Conservation (phyloP, 2,113 vertebrate species). For the Pelodiscus sinensis region DNA sequence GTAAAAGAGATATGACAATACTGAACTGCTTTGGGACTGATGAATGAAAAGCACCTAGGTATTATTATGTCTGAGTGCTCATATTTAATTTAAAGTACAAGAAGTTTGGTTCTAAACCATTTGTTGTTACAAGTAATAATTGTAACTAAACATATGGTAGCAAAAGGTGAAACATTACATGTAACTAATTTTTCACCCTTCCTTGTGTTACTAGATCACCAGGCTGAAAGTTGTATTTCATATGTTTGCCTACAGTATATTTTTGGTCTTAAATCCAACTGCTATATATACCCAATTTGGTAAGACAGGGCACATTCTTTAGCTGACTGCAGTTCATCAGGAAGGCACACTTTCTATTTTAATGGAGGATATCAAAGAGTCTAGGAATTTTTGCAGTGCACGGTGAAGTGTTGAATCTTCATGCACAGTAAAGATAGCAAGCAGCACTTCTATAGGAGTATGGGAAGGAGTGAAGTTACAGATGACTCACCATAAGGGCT, state of each 20-base stretch:
- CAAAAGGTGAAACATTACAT: constrained; percentile 48
- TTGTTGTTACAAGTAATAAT: not conserved
- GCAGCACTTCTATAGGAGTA: constrained; percentile 41
- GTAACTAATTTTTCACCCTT: constrained; percentile 23
- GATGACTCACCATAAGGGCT: constrained; percentile 45
- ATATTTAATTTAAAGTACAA: not conserved
- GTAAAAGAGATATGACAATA: not conserved
- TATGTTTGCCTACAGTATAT: not conserved
- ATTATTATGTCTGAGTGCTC: not conserved
- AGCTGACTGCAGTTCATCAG: not conserved
- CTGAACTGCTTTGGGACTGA: not conserved
- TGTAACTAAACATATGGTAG: constrained; percentile 37
- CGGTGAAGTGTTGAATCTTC: constrained; percentile 7
- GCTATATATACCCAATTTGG: accelerated
- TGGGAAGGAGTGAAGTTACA: constrained; percentile 43
- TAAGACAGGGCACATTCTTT: not conserved
- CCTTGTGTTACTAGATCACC: constrained; percentile 15
- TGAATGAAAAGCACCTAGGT: not conserved
- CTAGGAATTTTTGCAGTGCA: constrained; percentile 25
- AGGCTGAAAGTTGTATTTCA: constrained; percentile 28
- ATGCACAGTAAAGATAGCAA: constrained; percentile 22
- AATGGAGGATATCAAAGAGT: constrained; percentile 15
- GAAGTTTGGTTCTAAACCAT: not conserved
- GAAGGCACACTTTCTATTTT: not conserved
- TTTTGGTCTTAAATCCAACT: not conserved